Conservation (phyloP, 2,797 vertebrate species). For the Peromyscus aztecus region DNA sequence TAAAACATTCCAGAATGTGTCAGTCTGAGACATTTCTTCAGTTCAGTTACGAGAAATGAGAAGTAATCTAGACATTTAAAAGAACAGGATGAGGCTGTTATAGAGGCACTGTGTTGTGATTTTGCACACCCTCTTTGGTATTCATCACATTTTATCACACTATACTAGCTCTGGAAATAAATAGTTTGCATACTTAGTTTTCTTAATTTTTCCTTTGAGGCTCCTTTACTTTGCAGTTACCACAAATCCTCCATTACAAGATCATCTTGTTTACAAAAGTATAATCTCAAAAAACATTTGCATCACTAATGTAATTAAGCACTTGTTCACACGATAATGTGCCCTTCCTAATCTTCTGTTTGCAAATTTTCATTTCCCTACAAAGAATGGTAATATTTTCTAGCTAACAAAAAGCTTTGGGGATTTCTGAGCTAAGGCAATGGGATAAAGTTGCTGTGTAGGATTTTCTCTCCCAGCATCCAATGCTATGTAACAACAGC, state of each 20-base stretch:
- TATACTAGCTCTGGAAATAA: conserved; percentile 52
- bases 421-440: conserved; percentile 43
- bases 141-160: conserved; percentile 76
- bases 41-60: conserved; percentile 71
- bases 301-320: conserved; percentile 89
- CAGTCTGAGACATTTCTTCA: conserved; percentile 67
- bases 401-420: conserved; percentile 55
- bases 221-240: conserved; percentile 79
- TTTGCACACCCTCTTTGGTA: conserved; percentile 48
- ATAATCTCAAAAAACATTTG: conserved; percentile 87
- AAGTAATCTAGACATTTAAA: conserved; percentile 76
- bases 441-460: conserved; percentile 30
- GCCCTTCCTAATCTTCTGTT: conserved; percentile 85
- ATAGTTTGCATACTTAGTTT: conserved; percentile 72
- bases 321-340: conserved; percentile 84
- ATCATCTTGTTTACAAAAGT: conserved; percentile 87
- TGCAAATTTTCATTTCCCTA: conserved; percentile 81
- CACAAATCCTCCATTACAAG: conserved; percentile 85
- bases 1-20: conserved; percentile 78
- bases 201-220: conserved; percentile 82
- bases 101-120: background rate
- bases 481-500: background rate
- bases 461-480: conserved; percentile 33
- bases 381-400: conserved; percentile 74
- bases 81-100: conserved; percentile 36